Evolutionary conservation across 2,797 vertebrate species (phyloP).

Genomic region (Sternarchorhynchus goeldii): DNA sequence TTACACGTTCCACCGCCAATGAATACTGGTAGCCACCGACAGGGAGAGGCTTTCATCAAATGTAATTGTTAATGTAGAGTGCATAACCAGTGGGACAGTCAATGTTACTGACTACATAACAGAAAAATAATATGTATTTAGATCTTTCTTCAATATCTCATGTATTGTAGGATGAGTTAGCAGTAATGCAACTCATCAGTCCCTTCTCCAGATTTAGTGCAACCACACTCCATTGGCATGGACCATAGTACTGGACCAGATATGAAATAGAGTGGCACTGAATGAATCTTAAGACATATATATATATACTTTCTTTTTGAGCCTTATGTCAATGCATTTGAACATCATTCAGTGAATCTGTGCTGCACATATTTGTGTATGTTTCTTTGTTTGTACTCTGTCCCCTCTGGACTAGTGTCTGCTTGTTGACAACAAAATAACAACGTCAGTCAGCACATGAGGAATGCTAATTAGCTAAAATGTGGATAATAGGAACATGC

Average conservation of each 20-base stretch:
- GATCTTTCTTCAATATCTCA: not conserved
- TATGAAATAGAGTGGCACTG: constrained; percentile 2
- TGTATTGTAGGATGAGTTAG: not conserved
- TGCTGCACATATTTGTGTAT: not conserved
- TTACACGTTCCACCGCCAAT: too few species aligned
- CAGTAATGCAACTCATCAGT: constrained; percentile 70
- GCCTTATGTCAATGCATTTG: not conserved
- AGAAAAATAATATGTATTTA: not conserved
- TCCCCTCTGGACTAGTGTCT: not conserved
- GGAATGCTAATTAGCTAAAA: constrained; percentile 27
- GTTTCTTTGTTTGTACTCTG: not conserved
- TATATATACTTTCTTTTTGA: not conserved
- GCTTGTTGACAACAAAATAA: constrained; percentile 21
- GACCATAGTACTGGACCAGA: constrained; percentile 66
- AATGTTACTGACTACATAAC: not conserved
- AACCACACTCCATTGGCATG: constrained; percentile 68
- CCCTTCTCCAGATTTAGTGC: constrained; percentile 64
- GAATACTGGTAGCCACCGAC: too few species aligned
- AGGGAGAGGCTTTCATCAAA: too few species aligned
- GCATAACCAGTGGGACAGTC: not conserved
- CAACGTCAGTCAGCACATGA: constrained; percentile 6
- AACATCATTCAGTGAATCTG: not conserved
- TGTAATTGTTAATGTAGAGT: too few species aligned
- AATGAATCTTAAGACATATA: not conserved
- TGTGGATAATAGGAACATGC: constrained; percentile 8